Evolutionary conservation across 2,113 vertebrate species (phyloP).

Genomic region (Mobula hypostoma): DNA sequence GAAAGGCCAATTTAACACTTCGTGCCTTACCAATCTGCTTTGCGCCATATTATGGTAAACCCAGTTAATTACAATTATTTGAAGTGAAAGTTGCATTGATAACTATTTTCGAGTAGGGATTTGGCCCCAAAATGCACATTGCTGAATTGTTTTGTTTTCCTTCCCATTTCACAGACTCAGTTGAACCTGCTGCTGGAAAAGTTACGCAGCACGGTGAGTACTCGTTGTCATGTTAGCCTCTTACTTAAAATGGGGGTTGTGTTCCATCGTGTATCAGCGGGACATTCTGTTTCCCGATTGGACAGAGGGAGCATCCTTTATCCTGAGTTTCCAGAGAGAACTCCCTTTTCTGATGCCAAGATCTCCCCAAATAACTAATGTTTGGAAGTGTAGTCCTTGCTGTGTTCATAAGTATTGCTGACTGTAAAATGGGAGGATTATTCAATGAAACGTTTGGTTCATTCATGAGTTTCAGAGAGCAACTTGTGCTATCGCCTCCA

Average conservation of each 20-base stretch:
- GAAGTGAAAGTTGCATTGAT: background rate
- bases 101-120: background rate
- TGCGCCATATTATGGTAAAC: background rate
- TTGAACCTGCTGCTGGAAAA: slow-evolving; percentile 93
- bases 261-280: background rate
- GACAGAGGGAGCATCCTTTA: background rate
- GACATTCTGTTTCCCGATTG: background rate
- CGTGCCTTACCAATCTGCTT: too few species aligned
- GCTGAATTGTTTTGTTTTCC: slow-evolving; percentile 21
- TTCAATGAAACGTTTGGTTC: too few species aligned
- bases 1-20: background rate
- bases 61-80: background rate
- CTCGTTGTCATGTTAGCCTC: slow-evolving; percentile 15
- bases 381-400: background rate
- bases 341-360: too few species aligned
- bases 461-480: too few species aligned
- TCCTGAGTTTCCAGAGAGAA: too few species aligned
- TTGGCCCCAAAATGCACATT: background rate
- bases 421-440: too few species aligned
- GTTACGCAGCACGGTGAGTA: slow-evolving; percentile 90
- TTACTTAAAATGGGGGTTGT: background rate
- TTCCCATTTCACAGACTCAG: slow-evolving; percentile 70
- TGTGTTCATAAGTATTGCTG: background rate
- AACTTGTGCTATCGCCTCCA: background rate
- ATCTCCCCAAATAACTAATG: background rate